Evolutionary conservation across 2,888 invertebrate species (phyloP), one percentile per base, ranked within the genome.

Genomic region (Agriopis aurantiaria): DNA sequence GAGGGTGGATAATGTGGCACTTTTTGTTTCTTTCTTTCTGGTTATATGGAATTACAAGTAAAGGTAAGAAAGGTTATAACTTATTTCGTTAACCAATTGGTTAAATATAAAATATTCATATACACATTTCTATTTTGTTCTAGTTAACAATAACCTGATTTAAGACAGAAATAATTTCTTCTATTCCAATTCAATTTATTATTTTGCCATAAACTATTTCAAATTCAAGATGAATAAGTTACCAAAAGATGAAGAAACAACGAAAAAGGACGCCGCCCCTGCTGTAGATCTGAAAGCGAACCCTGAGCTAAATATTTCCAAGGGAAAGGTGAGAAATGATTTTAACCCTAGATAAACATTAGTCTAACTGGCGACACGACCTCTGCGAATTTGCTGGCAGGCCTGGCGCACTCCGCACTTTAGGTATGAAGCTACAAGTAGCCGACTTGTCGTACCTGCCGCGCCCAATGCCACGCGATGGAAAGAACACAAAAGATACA

Each of bases 31-130:
- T 64, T 11, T 59, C 53, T 48, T 55, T 68, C 52, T 68, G 68
- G 68, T 33, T 48, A 11, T 8, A 10, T 10, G 14, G 68, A 64
- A 17, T 40, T 49, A 43, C 58, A 23, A 17, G 33, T 14, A 48
- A 81, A 80, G 55, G 74, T 57, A 57, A 57, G 43, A 43, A 14
- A n/a, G 10, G 41, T 41, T 56, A 56, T 3, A n/a, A 41, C n/a
- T 12, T 9, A 14, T 14, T 41, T 1, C 23, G 23, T 52, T 23
- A 23, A 33, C 8, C 33, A 11, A n/a, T n/a, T 41, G 0, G 5
- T 40, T 56, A 8, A 9, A 43, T 41, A 43, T 11, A 1, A 9
- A 17, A 58, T 7, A 17, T 10, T 58, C 14, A 40, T 45, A 1
- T 48, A 12, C 0, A 33, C 46, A 2, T 58, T 23, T 58, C 40